Percentiles rank a stretch among this genome's conserved stretches.
Evolutionary conservation across 1,140 invertebrate genomes (phyloP).

Genomic region (Saxidomus purpurata): DNA sequence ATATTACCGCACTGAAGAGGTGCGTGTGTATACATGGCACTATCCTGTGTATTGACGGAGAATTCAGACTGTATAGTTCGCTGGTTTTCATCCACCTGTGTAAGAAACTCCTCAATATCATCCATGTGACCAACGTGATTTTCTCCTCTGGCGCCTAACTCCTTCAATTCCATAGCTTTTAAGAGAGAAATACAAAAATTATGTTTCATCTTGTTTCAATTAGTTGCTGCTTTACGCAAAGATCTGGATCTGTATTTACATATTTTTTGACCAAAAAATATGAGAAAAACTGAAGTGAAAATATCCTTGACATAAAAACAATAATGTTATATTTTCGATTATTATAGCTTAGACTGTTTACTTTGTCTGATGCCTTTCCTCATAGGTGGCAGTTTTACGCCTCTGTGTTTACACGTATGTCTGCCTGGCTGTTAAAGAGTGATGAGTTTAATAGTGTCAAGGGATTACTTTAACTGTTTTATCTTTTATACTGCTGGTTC

Average conservation of each 20-base stretch:
- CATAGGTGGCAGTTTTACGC: too few relatives aligned
- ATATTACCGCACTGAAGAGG: slow-evolving; percentile 59
- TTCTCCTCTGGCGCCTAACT: background rate
- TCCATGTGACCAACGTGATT: background rate
- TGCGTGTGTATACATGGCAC: slow-evolving; percentile 28
- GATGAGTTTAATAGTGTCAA: too few relatives aligned
- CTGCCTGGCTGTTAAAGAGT: too few relatives aligned
- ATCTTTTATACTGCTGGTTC: too few relatives aligned
- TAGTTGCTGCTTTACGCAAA: background rate
- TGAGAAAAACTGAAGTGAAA: too few relatives aligned
- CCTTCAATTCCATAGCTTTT: background rate
- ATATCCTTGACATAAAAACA: too few relatives aligned
- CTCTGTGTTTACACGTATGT: too few relatives aligned
- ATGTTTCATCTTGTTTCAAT: background rate
- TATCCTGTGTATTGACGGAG: slow-evolving; percentile 64
- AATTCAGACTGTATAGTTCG: slow-evolving; percentile 37
- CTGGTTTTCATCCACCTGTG: slow-evolving; percentile 58
- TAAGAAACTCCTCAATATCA: background rate
- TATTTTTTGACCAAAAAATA: background rate
- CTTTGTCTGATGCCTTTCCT: too few relatives aligned
- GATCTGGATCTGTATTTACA: background rate
- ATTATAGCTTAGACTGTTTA: too few relatives aligned
- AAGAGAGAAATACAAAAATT: background rate
- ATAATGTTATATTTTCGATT: too few relatives aligned
- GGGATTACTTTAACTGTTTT: too few relatives aligned